Evolutionary conservation across 1,140 invertebrate species (phyloP), one percentile per base, ranked within the genome.

Genomic region (Wasmannia auropunctata): DNA sequence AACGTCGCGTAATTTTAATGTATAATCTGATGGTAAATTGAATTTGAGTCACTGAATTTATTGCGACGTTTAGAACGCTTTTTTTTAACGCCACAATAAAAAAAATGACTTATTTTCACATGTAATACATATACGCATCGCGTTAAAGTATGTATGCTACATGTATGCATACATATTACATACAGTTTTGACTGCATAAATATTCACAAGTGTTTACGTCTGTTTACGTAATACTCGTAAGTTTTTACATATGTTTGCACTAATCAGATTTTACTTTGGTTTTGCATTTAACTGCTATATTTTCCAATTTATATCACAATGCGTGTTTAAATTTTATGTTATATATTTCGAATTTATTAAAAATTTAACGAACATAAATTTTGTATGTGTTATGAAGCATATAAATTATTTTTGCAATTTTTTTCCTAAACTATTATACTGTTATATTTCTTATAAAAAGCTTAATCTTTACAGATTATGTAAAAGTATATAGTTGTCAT

Each of bases 241-340:
- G n/a, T 37, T 80, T 77, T 80, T 58, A 70, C 28, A 6, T 70
- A n/a, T 43, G 25, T 83, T 70, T 72, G 51, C 51, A 58, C 43
- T 83, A 83, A 74, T 74, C n/a, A 14, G 8, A 83, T 83, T 83
- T 83, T 5, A 83, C 25, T 74, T 74, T 83, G 25, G 14, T 60
- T 74, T 83, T 43, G 51, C 67, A 72, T 25, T 46, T 83, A 54
- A 43, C 51, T 31, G 67, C 79, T 83, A 46, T 25, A 72, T 19
- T 81, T 43, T 46, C 28, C 16, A 58, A 0, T 81, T 81, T 72
- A 74, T 2, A 34, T 83, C n/a, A 74, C 63, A 80, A 69, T 49
- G 22, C 19, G 25, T 69, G 54, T 56, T 75, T 54, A 49, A 6
- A 16, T 49, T 54, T 65, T 5, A 37, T 80, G 16, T 76, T 40